Conservation (phyloP, 2,888 invertebrate species). For the Melanchra persicariae region DNA sequence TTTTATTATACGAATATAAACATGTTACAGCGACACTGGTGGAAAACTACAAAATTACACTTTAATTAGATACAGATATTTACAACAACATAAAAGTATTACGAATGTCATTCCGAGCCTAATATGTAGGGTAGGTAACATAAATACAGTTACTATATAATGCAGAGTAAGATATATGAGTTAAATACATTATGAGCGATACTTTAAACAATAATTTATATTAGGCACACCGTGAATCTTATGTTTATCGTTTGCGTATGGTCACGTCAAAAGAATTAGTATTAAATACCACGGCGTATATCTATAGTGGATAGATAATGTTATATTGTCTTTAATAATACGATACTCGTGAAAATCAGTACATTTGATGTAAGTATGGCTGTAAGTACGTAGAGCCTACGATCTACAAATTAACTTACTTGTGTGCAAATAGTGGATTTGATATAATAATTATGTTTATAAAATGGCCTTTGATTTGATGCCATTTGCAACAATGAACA, state of each 20-base stretch:
- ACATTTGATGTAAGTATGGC: constrained; percentile 58
- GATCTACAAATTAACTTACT: constrained; percentile 55
- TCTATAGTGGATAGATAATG: constrained; percentile 24
- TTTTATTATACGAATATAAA: constrained; percentile 88
- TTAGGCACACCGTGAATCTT: constrained; percentile 69
- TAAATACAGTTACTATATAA: constrained; percentile 56
- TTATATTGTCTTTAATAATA: constrained; percentile 42
- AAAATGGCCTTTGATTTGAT: constrained; percentile 35
- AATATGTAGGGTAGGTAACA: constrained; percentile 70
- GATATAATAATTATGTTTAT: constrained; percentile 19
- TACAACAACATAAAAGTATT: constrained; percentile 74
- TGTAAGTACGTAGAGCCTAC: constrained; percentile 55
- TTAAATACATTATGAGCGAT: constrained; percentile 55
- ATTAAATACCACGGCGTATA: constrained; percentile 49
- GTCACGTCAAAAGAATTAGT: constrained; percentile 61
- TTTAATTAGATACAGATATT: constrained; percentile 80
- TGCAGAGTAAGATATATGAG: constrained; percentile 39
- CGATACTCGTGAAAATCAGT: constrained; percentile 40
- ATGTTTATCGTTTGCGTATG: constrained; percentile 56
- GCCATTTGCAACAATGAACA: constrained; percentile 47
- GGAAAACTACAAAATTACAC: constrained; percentile 86
- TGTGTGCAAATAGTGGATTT: constrained; percentile 32
- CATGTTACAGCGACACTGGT: constrained; percentile 86
- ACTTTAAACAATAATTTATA: constrained; percentile 58
- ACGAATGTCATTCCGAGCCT: constrained; percentile 66